Percentiles rank a stretch among this genome's conserved stretches.
These are phyloP conservation scores for Apamea crenata DNA, from an alignment of 2,888 invertebrate species.

Conservation along the genomic window DNA sequence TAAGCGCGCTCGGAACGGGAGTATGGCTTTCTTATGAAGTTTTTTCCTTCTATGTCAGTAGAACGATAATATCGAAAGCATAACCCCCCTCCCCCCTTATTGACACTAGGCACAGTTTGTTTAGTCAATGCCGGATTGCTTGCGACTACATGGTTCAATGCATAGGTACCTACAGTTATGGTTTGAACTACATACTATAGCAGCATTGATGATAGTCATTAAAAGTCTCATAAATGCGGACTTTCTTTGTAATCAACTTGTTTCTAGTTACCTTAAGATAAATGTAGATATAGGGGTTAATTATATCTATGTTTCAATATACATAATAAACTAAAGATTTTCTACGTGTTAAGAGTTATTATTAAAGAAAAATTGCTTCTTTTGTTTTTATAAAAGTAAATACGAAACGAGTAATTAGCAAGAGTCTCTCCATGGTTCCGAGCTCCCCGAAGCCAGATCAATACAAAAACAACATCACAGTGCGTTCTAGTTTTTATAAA, in stretches of 20 bases:
- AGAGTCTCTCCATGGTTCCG: neutral
- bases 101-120: neutral
- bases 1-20: no score
- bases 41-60: neutral
- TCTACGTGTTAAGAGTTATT: neutral
- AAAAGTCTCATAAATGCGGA: neutral
- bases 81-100: no score
- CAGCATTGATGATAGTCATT: neutral
- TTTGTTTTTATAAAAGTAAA: conserved; percentile 10
- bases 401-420: conserved; percentile 20
- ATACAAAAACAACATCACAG: conserved; percentile 9
- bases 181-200: neutral
- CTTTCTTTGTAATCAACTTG: neutral
- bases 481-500: conserved; percentile 21
- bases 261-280: neutral
- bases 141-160: neutral
- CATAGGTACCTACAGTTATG: no score
- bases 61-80: conserved; percentile 4
- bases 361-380: neutral
- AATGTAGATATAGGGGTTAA: neutral
- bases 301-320: neutral
- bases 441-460: conserved; percentile 26
- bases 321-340: neutral
- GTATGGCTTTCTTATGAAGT: neutral
- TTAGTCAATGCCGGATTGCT: neutral